Evolutionary conservation across 2,888 invertebrate genomes (phyloP).

Genomic region (Cryptosula pallasiana): DNA sequence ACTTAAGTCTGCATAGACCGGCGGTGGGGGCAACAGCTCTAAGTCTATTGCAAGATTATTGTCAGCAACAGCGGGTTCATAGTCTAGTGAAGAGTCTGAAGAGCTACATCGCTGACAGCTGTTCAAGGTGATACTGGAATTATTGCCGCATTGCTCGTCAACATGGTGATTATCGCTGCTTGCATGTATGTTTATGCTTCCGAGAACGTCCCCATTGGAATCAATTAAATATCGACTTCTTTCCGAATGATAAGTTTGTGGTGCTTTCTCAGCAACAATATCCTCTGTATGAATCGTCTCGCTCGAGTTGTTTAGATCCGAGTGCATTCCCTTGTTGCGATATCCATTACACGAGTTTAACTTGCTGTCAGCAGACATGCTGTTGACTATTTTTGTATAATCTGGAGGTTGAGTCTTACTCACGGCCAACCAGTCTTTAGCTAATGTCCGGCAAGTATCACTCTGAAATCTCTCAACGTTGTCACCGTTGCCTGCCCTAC

Average conservation of each 20-base stretch:
- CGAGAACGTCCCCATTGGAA: neutral
- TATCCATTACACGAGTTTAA: neutral
- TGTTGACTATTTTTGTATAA: neutral
- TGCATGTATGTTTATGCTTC: neutral
- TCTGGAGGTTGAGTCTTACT: neutral
- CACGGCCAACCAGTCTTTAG: neutral
- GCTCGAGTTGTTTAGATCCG: too few species aligned
- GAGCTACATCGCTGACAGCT: neutral
- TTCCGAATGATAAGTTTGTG: too few species aligned
- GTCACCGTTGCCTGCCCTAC: neutral
- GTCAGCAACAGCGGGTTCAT: neutral
- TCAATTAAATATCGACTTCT: neutral
- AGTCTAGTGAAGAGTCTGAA: neutral
- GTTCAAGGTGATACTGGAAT: neutral
- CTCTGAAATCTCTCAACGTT: neutral
- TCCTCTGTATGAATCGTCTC: too few species aligned
- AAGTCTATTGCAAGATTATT: neutral
- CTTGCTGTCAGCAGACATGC: neutral
- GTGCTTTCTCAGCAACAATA: too few species aligned
- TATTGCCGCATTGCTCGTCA: too few species aligned
- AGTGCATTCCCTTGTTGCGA: neutral
- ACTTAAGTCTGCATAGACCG: too few species aligned
- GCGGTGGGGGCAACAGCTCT: neutral
- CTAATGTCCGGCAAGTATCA: neutral
- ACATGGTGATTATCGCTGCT: neutral